Evolutionary conservation across 2,888 invertebrate genomes (phyloP).

Genomic region (Lasioglossum zephyrum): DNA sequence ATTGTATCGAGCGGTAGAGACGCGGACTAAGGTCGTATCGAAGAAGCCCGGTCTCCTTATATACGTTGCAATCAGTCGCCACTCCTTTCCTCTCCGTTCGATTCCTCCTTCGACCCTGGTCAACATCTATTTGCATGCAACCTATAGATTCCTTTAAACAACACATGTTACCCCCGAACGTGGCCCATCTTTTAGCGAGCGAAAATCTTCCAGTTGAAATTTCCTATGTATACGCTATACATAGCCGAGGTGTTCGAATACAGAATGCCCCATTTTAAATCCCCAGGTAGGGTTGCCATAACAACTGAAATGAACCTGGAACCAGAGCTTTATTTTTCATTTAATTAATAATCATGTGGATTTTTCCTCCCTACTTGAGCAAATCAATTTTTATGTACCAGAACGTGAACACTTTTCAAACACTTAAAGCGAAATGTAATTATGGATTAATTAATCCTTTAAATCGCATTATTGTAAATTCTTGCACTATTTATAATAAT

Average conservation of each 20-base stretch:
- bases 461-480: no score
- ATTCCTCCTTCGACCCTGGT: slow-evolving; percentile 37
- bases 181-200: no score
- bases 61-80: slow-evolving; percentile 39
- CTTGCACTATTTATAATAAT: no score
- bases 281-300: not conserved
- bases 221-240: not conserved
- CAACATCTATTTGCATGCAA: slow-evolving; percentile 53
- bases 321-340: no score
- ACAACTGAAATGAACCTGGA: no score
- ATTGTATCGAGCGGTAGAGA: slow-evolving; percentile 66
- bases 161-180: not conserved
- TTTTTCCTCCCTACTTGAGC: no score
- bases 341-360: no score
- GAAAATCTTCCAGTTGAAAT: not conserved
- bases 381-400: no score
- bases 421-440: no score
- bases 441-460: no score
- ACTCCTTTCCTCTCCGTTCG: slow-evolving; percentile 35
- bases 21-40: slow-evolving; percentile 67
- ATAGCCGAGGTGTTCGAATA: no score
- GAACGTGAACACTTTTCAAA: no score
- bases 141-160: slow-evolving; percentile 34
- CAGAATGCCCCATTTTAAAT: not conserved
- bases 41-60: slow-evolving; percentile 39